phyloP scores from a whole-genome alignment of 2,888 invertebrate species.

The Myopa testacea region DNA sequence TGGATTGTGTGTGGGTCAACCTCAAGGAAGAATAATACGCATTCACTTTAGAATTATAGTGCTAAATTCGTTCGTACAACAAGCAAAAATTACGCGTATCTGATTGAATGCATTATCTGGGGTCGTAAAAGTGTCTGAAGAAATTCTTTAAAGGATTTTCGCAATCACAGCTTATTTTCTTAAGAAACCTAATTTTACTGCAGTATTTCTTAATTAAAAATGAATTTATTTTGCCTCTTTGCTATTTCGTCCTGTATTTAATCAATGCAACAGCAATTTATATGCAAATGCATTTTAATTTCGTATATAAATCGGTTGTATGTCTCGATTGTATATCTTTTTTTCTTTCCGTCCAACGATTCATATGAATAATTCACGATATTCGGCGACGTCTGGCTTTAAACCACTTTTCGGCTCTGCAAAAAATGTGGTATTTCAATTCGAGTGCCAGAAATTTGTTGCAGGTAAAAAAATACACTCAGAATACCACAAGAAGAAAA shows the following conservation, averaged over 20 bases:
- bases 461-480: neutral
- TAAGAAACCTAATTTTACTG: too few species aligned
- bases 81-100: neutral
- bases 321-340: neutral
- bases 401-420: neutral
- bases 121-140: too few species aligned
- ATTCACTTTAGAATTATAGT: conserved; percentile 9
- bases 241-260: neutral
- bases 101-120: too few species aligned
- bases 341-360: neutral
- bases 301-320: neutral
- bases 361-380: conserved; percentile 24
- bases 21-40: neutral
- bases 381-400: neutral
- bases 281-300: neutral
- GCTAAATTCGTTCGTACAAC: neutral
- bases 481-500: neutral
- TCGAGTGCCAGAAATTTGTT: neutral
- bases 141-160: too few species aligned
- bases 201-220: neutral
- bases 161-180: too few species aligned
- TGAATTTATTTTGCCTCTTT: neutral
- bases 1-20: neutral
- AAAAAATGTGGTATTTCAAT: neutral
- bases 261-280: too few species aligned